These are phyloP conservation scores for Campoplex nolae DNA, from an alignment of 2,888 invertebrate genomes.

Conservation along the genomic window DNA sequence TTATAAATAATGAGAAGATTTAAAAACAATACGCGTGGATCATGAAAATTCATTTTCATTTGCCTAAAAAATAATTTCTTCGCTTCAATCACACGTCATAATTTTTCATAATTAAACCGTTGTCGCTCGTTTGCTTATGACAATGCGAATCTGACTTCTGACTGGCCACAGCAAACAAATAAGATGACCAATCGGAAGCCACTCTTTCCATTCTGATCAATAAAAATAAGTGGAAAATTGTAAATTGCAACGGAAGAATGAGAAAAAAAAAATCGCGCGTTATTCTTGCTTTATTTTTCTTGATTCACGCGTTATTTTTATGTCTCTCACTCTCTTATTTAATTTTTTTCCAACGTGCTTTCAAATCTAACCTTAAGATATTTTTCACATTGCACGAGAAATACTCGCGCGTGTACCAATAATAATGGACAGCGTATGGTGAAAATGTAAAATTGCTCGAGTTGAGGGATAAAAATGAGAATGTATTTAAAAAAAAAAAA, in stretches of 20 bases:
- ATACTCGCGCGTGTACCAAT: slow-evolving; percentile 44
- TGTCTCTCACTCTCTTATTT: background rate
- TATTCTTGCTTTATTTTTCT: background rate
- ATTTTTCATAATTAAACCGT: background rate
- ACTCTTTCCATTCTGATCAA: background rate
- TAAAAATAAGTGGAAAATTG: background rate
- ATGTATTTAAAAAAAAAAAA: slow-evolving; percentile 7
- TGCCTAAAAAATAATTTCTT: background rate
- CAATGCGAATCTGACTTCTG: slow-evolving; percentile 4
- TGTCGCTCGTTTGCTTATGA: background rate
- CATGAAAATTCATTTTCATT: slow-evolving; percentile 27
- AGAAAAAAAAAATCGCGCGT: background rate
- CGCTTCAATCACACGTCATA: background rate
- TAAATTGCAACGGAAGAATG: background rate
- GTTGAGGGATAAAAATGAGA: slow-evolving; percentile 53
- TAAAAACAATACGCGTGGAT: slow-evolving; percentile 49
- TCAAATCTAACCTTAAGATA: slow-evolving; percentile 42
- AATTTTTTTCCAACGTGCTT: slow-evolving; percentile 54
- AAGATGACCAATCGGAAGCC: slow-evolving; percentile 2
- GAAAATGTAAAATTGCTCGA: slow-evolving; percentile 73
- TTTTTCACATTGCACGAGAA: slow-evolving; percentile 57
- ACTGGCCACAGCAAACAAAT: background rate
- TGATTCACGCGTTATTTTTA: slow-evolving; percentile 25
- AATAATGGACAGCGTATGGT: slow-evolving; percentile 71
- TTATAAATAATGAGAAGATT: slow-evolving; percentile 58